A percentile compares a stretch with the other conserved stretches of the same genome.
These are phyloP conservation scores for Siniperca obscura DNA, from an alignment of 2,797 vertebrate genomes.

Conservation along the genomic window DNA sequence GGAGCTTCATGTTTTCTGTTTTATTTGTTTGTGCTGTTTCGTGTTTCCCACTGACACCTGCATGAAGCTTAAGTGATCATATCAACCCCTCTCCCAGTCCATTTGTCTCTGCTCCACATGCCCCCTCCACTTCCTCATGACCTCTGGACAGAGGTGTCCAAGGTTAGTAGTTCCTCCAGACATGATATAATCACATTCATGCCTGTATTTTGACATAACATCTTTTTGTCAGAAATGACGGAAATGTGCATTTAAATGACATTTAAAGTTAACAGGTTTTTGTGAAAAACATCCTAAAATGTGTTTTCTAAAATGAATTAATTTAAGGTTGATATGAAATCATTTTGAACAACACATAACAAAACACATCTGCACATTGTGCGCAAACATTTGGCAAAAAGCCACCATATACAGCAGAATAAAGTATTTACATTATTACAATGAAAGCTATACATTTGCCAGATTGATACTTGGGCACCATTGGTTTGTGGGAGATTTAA, in stretches of 20 bases:
- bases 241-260: constrained; percentile 9
- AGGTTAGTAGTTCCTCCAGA: constrained; percentile 82
- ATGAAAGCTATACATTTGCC: constrained; percentile 39
- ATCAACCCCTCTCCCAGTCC: constrained; percentile 79
- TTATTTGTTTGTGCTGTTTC: constrained; percentile 48
- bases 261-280: neutral
- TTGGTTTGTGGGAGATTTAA: constrained; percentile 33
- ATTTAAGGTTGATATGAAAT: constrained; percentile 44
- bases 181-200: constrained; percentile 9
- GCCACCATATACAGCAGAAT: constrained; percentile 43
- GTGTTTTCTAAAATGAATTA: constrained; percentile 26
- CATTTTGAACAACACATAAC: constrained; percentile 34
- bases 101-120: constrained; percentile 77
- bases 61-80: constrained; percentile 80
- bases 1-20: constrained; percentile 40
- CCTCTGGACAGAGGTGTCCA: constrained; percentile 64
- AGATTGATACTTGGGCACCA: constrained; percentile 35
- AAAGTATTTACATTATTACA: constrained; percentile 66
- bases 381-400: constrained; percentile 61
- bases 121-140: constrained; percentile 85
- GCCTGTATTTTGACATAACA: neutral
- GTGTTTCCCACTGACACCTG: constrained; percentile 60
- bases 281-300: constrained; percentile 10
- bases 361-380: constrained; percentile 53
- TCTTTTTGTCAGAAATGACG: neutral